Base-by-base conservation (phyloP, 2,888 invertebrate genomes). In the Formica aserva region DNA sequence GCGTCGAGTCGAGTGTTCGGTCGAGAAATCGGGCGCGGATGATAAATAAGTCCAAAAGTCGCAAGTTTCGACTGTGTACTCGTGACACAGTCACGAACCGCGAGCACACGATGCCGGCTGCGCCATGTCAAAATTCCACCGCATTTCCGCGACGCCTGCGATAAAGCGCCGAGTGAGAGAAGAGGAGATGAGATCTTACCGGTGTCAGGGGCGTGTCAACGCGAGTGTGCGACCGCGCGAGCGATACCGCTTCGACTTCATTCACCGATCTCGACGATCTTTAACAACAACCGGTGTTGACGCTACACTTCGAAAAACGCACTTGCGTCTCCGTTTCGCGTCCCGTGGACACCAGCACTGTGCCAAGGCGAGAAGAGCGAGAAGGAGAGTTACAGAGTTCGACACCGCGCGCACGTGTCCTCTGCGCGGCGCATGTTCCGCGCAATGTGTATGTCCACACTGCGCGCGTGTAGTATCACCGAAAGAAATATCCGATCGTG, bases 61-160 rank as follows among this genome's bases (percentile, higher is more conserved):
- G 29, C 22, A 38, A 22, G 63, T n/a, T 45, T 45, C 26, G 13
- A 11, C 35, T 0, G 35, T 3, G 8, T 18, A 18, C 55, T 66
- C 32, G 55, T 32, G 4, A 67, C 71, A 55, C 22, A 62, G 15
- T 65, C 67, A 60, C 60, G 41, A 60, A 35, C 26, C 57, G 55
- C 62, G 55, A 65, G 67, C 75, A 60, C 75, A 26, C 22, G 15
- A 69, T 67, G 29, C 65, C 71, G 67, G 66, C 32, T 29, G 65
- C 63, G 67, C 29, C 82, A 38, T 80, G 78, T 55, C 45, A 60
- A 82, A 82, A 67, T 80, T 78, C 67, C 29, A n/a, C 85, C 86
- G 89, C 88, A 89, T 86, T 82, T 89, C 87, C 89, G 89, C 72
- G 80, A 55, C 63, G n/a, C 29, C 13, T 15, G 72, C 69, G 89